Percentiles rank a stretch among this genome's conserved stretches.
Conservation (phyloP, 2,888 invertebrate genomes). For the Nyleta sp. region DNA sequence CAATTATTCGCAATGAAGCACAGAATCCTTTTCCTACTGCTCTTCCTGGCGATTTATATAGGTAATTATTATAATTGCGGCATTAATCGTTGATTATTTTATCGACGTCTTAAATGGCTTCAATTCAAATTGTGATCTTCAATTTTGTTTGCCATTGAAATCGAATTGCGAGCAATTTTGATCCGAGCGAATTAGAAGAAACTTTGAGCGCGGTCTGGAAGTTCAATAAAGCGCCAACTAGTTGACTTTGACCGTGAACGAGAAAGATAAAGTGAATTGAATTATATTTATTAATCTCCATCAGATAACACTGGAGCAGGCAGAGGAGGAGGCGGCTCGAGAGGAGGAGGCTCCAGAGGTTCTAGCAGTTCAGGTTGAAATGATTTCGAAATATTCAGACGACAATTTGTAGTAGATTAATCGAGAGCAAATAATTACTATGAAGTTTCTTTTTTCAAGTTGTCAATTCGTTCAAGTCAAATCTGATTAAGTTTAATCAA, state of each 20-base stretch:
- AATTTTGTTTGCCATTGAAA: too few relatives aligned
- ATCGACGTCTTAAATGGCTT: too few relatives aligned
- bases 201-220: not conserved
- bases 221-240: not conserved
- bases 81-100: too few relatives aligned
- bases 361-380: slow-evolving; percentile 22
- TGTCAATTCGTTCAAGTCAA: too few relatives aligned
- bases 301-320: slow-evolving; percentile 21
- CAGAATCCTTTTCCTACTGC: not conserved
- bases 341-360: slow-evolving; percentile 15
- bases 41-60: slow-evolving; percentile 3
- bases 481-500: too few relatives aligned
- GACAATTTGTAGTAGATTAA: too few relatives aligned
- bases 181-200: too few relatives aligned
- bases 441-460: too few relatives aligned
- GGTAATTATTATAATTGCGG: too few relatives aligned
- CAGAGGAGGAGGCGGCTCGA: slow-evolving; percentile 9
- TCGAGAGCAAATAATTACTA: too few relatives aligned
- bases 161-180: too few relatives aligned
- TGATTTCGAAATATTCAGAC: not conserved
- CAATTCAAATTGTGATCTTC: too few relatives aligned
- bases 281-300: slow-evolving; percentile 16
- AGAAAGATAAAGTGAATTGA: slow-evolving; percentile 28
- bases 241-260: slow-evolving; percentile 34
- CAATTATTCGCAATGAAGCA: slow-evolving; percentile 16